Conservation (phyloP, 2,888 invertebrate genomes). For the Anorthoa munda region DNA sequence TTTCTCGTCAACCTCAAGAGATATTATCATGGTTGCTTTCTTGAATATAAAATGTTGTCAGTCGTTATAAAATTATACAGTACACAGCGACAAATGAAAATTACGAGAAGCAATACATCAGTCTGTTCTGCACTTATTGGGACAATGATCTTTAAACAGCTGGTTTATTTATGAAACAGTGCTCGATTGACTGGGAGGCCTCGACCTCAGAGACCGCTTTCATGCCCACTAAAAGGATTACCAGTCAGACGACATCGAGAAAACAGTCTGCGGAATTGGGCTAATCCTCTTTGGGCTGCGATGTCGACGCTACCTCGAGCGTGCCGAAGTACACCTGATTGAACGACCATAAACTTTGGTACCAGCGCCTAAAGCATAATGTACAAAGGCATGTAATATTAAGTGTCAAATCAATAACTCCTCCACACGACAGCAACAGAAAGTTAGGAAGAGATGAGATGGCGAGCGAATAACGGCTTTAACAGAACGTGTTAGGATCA, state of each 20-base stretch:
- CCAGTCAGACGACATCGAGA: conserved; percentile 69
- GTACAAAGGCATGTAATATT: conserved; percentile 72
- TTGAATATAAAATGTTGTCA: conserved; percentile 53
- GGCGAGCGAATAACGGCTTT: conserved; percentile 78
- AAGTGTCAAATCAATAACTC: conserved; percentile 83
- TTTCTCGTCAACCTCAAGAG: conserved; percentile 47
- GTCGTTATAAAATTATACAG: conserved; percentile 57
- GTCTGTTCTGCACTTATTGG: conserved; percentile 69
- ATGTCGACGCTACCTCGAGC: conserved; percentile 60
- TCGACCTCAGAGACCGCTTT: conserved; percentile 74
- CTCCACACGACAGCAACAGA: conserved; percentile 78
- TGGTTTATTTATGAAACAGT: conserved; percentile 75
- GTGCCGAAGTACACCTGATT: conserved; percentile 65
- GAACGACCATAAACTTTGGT: conserved; percentile 68
- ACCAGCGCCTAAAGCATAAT: conserved; percentile 72
- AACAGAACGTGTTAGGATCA: conserved; percentile 73
- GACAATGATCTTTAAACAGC: conserved; percentile 73
- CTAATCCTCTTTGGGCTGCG: conserved; percentile 75
- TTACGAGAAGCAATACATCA: conserved; percentile 59
- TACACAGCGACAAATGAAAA: conserved; percentile 53
- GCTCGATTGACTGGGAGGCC: conserved; percentile 73
- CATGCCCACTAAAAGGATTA: conserved; percentile 77
- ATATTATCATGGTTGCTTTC: conserved; percentile 49
- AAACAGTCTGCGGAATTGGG: conserved; percentile 76
- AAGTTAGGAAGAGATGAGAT: conserved; percentile 76